Evolutionary conservation across 2,113 vertebrate species (phyloP).

Genomic region (Scortum barcoo): DNA sequence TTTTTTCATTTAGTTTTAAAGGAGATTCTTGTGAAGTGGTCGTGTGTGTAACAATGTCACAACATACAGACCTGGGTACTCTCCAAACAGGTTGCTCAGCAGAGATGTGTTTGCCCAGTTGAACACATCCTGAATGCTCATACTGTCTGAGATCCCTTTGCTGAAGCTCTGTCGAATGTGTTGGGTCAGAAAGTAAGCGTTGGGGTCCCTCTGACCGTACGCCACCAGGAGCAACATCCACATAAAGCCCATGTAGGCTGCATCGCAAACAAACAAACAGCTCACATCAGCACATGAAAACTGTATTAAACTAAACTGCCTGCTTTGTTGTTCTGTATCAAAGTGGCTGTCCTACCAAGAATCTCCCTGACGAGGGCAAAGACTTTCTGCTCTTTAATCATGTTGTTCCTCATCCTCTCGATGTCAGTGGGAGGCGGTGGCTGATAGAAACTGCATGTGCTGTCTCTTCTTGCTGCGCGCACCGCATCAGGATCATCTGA

Average conservation of each 20-base stretch:
- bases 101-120: constrained; percentile 91
- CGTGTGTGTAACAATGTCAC: neutral
- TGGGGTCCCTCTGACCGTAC: constrained; percentile 94
- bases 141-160: constrained; percentile 82
- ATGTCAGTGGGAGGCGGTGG: constrained; percentile 89
- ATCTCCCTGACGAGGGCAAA: constrained; percentile 92
- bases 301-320: too few relatives aligned
- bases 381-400: constrained; percentile 92
- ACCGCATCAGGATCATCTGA: constrained; percentile 85
- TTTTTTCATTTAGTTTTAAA: neutral
- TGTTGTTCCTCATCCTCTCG: constrained; percentile 89
- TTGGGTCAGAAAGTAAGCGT: constrained; percentile 90
- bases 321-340: neutral
- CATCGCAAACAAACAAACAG: constrained; percentile 67
- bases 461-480: constrained; percentile 85
- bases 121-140: constrained; percentile 90
- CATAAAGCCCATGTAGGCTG: constrained; percentile 93
- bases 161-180: constrained; percentile 93
- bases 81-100: constrained; percentile 89
- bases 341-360: constrained; percentile 83
- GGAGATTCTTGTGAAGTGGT: neutral
- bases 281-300: constrained; percentile 11
- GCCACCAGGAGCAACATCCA: constrained; percentile 95
- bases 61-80: constrained; percentile 85
- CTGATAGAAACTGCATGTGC: constrained; percentile 88